Conservation (phyloP, 2,888 invertebrate species). For the Agrypnus murinus region DNA sequence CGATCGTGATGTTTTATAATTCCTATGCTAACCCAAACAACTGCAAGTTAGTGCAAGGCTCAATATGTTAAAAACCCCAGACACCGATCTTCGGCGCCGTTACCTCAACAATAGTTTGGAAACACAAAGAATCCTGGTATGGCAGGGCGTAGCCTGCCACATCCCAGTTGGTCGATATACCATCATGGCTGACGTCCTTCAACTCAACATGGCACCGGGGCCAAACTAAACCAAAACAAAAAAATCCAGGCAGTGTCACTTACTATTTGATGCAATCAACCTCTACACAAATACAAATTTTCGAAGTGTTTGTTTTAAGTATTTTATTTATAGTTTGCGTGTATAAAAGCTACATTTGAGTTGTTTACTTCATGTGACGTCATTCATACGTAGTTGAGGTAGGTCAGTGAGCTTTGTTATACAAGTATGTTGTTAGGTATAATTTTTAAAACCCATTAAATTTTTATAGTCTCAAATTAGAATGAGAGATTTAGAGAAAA, state of each 20-base stretch:
- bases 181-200: conserved; percentile 69
- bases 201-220: conserved; percentile 66
- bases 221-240: conserved; percentile 59
- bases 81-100: conserved; percentile 44
- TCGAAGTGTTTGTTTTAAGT: conserved; percentile 29
- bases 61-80: conserved; percentile 30
- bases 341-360: conserved; percentile 18
- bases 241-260: conserved; percentile 65
- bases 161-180: conserved; percentile 69
- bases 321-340: conserved; percentile 40
- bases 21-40: conserved; percentile 34
- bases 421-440: background rate
- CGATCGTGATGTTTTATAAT: conserved; percentile 11
- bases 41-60: conserved; percentile 40
- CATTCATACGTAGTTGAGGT: conserved; percentile 55
- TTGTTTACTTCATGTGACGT: conserved; percentile 35
- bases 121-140: conserved; percentile 60
- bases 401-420: conserved; percentile 51
- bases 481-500: no score
- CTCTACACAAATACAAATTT: conserved; percentile 33
- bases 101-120: conserved; percentile 53
- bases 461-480: no score
- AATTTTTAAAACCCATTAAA: no score
- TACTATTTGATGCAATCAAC: conserved; percentile 63
- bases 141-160: conserved; percentile 68